Percentiles rank a stretch among this genome's conserved stretches.
These are phyloP conservation scores for Elgonia sp. DNA, from an alignment of 2,888 invertebrate genomes.

Conservation along the genomic window DNA sequence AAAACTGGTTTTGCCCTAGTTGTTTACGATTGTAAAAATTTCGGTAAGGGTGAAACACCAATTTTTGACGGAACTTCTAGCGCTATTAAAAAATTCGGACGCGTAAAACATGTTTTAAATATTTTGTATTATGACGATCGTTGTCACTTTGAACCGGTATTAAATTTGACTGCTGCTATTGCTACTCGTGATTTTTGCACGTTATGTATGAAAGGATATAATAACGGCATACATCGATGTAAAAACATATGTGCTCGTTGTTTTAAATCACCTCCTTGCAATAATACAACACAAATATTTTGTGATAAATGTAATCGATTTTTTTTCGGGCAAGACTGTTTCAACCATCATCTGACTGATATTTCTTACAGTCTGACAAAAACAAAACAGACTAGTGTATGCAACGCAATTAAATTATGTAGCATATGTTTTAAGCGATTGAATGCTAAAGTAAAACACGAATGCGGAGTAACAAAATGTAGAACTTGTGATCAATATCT, in stretches of 20 bases:
- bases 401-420: neutral
- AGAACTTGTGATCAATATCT: constrained; percentile 1
- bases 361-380: neutral
- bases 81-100: neutral
- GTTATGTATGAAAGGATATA: neutral
- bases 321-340: constrained; percentile 6
- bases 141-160: constrained; percentile 26
- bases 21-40: neutral
- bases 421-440: neutral
- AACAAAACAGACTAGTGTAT: neutral
- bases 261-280: neutral
- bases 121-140: constrained; percentile 21
- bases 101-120: neutral
- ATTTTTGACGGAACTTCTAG: neutral
- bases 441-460: neutral
- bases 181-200: constrained; percentile 22
- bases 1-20: neutral
- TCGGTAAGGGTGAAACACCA: neutral
- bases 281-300: neutral
- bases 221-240: neutral
- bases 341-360: neutral
- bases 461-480: neutral
- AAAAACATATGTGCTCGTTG: neutral
- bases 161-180: constrained; percentile 4
- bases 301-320: constrained; percentile 13